These are phyloP conservation scores for Diarsia mendica DNA, from an alignment of 2,888 invertebrate genomes.

Conservation along the genomic window DNA sequence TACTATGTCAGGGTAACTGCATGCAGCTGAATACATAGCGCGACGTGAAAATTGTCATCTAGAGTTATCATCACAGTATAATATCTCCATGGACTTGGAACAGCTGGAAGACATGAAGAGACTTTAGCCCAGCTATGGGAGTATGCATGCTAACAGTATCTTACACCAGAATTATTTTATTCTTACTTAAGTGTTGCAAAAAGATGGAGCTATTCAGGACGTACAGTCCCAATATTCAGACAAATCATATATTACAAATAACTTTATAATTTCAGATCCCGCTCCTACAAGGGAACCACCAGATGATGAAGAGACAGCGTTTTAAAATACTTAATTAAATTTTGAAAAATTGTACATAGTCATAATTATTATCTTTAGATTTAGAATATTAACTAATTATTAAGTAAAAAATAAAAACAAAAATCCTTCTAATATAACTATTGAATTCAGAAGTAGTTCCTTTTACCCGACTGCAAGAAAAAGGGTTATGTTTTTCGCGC, in stretches of 20 bases:
- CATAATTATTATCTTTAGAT: background rate
- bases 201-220: background rate
- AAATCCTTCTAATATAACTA: background rate
- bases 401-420: background rate
- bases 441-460: background rate
- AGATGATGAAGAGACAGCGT: constrained; percentile 43
- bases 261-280: constrained; percentile 26
- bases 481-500: too few species aligned
- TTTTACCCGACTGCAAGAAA: too few species aligned
- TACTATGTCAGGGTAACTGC: background rate
- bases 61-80: background rate
- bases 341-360: background rate
- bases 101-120: too few species aligned
- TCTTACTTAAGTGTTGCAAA: background rate
- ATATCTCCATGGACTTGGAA: background rate
- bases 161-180: background rate
- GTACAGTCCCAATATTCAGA: background rate
- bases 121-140: too few species aligned
- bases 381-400: background rate
- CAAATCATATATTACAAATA: background rate
- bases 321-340: constrained; percentile 17
- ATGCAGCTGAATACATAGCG: background rate
- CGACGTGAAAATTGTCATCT: background rate
- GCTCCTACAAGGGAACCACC: constrained; percentile 37
- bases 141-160: too few species aligned